A percentile compares a stretch with the other conserved stretches of the same genome.
Conservation (phyloP, 2,888 invertebrate genomes). For the Ferdinandea cuprea region DNA sequence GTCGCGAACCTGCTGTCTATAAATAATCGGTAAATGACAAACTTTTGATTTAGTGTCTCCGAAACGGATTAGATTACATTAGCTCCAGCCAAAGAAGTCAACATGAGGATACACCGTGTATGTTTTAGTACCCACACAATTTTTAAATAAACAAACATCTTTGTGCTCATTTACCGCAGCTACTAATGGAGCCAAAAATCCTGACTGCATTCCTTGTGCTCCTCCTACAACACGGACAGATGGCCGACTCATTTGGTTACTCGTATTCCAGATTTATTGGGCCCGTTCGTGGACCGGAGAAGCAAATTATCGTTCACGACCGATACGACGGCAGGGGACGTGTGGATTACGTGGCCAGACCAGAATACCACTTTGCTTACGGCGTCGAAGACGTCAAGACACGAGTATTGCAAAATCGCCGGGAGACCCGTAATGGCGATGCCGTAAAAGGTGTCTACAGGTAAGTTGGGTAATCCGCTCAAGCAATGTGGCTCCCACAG, state of each 20-base stretch:
- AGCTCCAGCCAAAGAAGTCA: constrained; percentile 23
- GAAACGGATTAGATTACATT: constrained; percentile 57
- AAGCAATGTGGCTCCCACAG: constrained; percentile 36
- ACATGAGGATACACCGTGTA: constrained; percentile 53
- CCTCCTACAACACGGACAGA: constrained; percentile 59
- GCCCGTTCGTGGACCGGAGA: constrained; percentile 87
- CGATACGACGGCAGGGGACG: constrained; percentile 83
- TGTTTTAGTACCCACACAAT: constrained; percentile 8
- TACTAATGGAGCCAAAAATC: constrained; percentile 44
- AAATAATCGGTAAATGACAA: constrained; percentile 62
- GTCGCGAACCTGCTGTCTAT: constrained; percentile 60
- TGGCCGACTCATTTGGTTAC: constrained; percentile 84
- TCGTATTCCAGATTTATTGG: constrained; percentile 89
- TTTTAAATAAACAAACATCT: constrained; percentile 10
- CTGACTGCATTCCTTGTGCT: constrained; percentile 34
- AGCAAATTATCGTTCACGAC: constrained; percentile 80
- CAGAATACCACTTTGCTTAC: constrained; percentile 90
- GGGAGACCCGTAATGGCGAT: constrained; percentile 89
- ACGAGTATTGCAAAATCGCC: constrained; percentile 89
- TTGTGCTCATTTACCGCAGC: constrained; percentile 70
- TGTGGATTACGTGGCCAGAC: constrained; percentile 89
- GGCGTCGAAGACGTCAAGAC: constrained; percentile 90
- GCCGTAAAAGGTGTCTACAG: constrained; percentile 89
- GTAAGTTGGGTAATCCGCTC: constrained; percentile 76
- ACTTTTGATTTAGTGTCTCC: constrained; percentile 60